A percentile compares a stretch with the other conserved stretches of the same genome.
Conservation (phyloP, 1,140 invertebrate genomes). For the honey bee (Apis mellifera) region DNA sequence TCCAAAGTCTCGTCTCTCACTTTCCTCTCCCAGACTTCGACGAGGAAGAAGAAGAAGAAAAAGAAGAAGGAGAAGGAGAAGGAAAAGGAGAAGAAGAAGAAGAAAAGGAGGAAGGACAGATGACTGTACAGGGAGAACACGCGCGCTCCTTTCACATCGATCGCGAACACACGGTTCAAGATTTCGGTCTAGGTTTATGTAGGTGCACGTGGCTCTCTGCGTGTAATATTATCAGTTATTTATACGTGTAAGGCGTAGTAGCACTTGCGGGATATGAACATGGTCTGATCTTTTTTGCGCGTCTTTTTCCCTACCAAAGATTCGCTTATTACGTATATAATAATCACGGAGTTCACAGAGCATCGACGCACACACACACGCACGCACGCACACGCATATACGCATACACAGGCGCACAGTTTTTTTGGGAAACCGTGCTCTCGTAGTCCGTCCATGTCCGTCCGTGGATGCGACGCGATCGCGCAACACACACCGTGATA, state of each 20-base stretch:
- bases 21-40: not conserved
- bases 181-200: not conserved
- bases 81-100: not conserved
- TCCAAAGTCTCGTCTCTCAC: not conserved
- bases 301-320: not conserved
- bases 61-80: not conserved
- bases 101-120: not conserved
- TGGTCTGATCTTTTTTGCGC: slow-evolving; percentile 36
- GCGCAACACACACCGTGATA: slow-evolving; percentile 12
- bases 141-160: slow-evolving; percentile 2
- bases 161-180: slow-evolving; percentile 22
- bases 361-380: not conserved
- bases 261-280: slow-evolving; percentile 66
- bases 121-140: not conserved
- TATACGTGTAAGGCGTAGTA: slow-evolving; percentile 56
- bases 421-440: not conserved
- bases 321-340: no score
- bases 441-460: slow-evolving; percentile 13
- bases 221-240: slow-evolving; percentile 28
- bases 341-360: not conserved
- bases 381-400: not conserved
- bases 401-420: not conserved
- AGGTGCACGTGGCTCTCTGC: slow-evolving; percentile 34
- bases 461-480: not conserved
- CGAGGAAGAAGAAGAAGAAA: not conserved